phyloP scores from a whole-genome alignment of 2,113 vertebrate species.

The Elachura formosa region DNA sequence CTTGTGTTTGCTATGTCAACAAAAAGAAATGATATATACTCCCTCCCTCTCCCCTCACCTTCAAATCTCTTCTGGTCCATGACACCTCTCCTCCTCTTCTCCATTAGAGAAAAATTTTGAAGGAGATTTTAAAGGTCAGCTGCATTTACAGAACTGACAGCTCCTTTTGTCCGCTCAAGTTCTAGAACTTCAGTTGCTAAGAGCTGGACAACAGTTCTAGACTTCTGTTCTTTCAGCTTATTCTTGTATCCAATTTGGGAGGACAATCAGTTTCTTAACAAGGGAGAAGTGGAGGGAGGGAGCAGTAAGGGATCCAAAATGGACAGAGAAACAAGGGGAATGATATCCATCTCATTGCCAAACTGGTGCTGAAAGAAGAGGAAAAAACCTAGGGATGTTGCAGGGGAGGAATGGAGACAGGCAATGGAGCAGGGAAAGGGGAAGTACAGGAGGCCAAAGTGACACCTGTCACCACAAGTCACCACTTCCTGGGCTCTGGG shows the following conservation, averaged over 20 bases:
- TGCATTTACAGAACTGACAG: not conserved
- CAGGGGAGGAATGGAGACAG: conserved; percentile 29
- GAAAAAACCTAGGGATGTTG: conserved; percentile 24
- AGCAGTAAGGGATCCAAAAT: conserved; percentile 34
- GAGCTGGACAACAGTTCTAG: not conserved
- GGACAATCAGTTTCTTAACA: not conserved
- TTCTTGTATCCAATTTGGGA: not conserved
- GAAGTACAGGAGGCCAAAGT: conserved; percentile 13
- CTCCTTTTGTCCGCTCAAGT: not conserved
- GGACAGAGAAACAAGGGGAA: conserved; percentile 34
- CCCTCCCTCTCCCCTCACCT: not conserved
- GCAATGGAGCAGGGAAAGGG: conserved; percentile 4
- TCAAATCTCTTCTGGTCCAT: not conserved
- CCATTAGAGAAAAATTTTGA: not conserved
- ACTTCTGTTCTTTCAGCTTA: not conserved
- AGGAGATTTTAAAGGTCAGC: not conserved
- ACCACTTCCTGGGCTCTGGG: conserved; percentile 47
- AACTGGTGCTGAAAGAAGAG: conserved; percentile 56
- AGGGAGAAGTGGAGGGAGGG: conserved; percentile 38
- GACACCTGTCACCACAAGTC: conserved; percentile 38
- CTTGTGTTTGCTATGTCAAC: conserved; percentile 52
- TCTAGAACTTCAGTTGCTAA: not conserved
- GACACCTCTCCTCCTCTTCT: not conserved
- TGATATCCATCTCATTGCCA: conserved; percentile 37
- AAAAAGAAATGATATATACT: conserved; percentile 3